These are phyloP conservation scores for Carassius gibelio DNA, from an alignment of 2,113 vertebrate genomes.

Conservation along the genomic window DNA sequence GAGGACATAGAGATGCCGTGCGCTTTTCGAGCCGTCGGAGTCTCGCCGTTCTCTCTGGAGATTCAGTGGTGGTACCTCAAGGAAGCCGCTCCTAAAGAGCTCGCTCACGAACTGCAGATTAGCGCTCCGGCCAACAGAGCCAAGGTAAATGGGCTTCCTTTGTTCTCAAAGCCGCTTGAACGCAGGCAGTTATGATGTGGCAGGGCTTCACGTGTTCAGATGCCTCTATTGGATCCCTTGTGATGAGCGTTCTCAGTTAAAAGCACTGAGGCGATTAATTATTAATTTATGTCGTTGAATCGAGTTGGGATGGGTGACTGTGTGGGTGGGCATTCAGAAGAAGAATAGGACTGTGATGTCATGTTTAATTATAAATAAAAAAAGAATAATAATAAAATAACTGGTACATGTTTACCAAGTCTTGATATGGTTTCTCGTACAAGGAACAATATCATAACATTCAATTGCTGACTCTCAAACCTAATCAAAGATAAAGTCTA, in stretches of 20 bases:
- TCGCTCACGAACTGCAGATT: constrained; percentile 84
- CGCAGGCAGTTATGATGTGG: not conserved
- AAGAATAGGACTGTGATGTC: not conserved
- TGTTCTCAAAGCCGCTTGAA: not conserved
- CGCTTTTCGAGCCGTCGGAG: constrained; percentile 87
- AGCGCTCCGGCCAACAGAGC: constrained; percentile 81
- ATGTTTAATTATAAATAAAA: not conserved
- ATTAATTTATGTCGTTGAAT: not conserved
- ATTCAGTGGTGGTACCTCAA: constrained; percentile 98
- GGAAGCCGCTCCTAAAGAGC: constrained; percentile 80
- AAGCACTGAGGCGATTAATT: not conserved
- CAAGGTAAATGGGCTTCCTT: constrained; percentile 78
- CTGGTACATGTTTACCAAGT: not conserved
- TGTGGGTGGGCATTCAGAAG: not conserved
- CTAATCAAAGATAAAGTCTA: not conserved
- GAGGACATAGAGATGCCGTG: constrained; percentile 97
- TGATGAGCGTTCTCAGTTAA: constrained; percentile 1
- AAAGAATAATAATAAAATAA: not conserved
- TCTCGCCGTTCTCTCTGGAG: constrained; percentile 90
- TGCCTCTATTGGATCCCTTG: not conserved
- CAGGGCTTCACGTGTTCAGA: not conserved
- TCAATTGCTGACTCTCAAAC: not conserved
- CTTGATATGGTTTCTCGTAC: not conserved
- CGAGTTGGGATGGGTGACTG: not conserved
- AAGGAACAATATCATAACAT: not conserved